Percentiles rank a stretch among this genome's conserved stretches.
Evolutionary conservation across 2,797 vertebrate genomes (phyloP).

Genomic region (Arrhamphus sclerolepis): DNA sequence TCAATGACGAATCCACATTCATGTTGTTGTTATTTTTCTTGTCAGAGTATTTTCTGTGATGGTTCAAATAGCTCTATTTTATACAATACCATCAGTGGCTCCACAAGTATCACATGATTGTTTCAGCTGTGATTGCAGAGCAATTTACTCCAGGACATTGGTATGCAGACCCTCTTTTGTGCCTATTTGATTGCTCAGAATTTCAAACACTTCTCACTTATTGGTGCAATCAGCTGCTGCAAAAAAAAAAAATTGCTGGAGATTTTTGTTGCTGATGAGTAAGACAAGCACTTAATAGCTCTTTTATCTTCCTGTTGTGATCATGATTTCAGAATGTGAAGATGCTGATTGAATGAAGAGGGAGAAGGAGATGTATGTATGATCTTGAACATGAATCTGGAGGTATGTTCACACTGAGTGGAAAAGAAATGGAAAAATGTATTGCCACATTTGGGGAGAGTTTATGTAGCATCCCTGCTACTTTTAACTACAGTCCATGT

Average conservation of each 20-base stretch:
- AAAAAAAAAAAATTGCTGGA: not conserved
- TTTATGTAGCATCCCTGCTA: too few relatives aligned
- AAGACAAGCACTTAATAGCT: slow-evolving; percentile 9
- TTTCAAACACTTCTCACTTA: slow-evolving; percentile 14
- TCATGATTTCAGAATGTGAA: slow-evolving; percentile 18
- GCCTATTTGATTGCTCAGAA: slow-evolving; percentile 34
- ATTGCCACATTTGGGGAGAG: too few relatives aligned
- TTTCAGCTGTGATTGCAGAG: slow-evolving; percentile 37
- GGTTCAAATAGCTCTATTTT: not conserved
- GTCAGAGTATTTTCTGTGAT: too few relatives aligned
- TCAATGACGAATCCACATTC: not conserved
- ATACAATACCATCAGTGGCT: slow-evolving; percentile 12
- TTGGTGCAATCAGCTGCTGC: slow-evolving; percentile 20
- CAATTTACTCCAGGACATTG: slow-evolving; percentile 28
- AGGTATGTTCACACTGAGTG: not conserved
- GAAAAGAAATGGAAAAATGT: too few relatives aligned
- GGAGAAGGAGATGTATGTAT: not conserved
- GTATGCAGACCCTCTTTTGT: slow-evolving; percentile 12
- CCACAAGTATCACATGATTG: slow-evolving; percentile 15
- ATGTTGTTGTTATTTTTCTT: too few relatives aligned
- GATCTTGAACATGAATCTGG: not conserved
- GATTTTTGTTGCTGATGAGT: slow-evolving; percentile 6
- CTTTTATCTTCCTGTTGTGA: slow-evolving; percentile 9
- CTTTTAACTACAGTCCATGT: too few relatives aligned
- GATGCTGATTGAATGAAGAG: slow-evolving; percentile 16